Conservation (phyloP, 2,888 invertebrate genomes). For the Coecobrya sp. region DNA sequence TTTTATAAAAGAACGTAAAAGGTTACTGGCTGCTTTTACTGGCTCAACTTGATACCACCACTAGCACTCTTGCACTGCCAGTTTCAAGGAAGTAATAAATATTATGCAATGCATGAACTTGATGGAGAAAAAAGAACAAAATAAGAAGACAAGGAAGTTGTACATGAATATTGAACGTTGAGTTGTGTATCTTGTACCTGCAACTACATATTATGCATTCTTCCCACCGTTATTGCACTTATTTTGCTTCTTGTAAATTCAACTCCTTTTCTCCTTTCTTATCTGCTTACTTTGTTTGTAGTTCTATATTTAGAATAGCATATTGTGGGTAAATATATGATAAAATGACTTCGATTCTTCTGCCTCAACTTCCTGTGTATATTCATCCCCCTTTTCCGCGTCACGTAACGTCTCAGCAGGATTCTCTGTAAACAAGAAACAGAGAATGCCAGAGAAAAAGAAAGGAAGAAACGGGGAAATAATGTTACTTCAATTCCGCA, state of each 20-base stretch:
- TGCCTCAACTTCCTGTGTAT: background rate
- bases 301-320: background rate
- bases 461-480: background rate
- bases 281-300: background rate
- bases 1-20: background rate
- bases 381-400: constrained; percentile 23
- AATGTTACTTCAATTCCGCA: constrained; percentile 7
- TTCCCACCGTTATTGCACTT: background rate
- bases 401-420: constrained; percentile 59
- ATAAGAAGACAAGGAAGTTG: background rate
- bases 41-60: background rate
- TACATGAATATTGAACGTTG: constrained; percentile 51
- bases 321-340: background rate
- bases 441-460: background rate
- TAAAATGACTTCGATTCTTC: background rate
- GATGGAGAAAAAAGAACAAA: background rate
- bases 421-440: constrained; percentile 2
- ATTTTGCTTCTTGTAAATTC: background rate
- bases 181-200: constrained; percentile 3
- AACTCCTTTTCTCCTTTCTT: background rate
- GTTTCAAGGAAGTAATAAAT: constrained; percentile 45
- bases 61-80: background rate
- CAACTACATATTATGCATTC: background rate
- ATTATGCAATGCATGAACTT: constrained; percentile 57
- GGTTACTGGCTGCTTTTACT: background rate